These are phyloP conservation scores for Drosophila formosana DNA, from an alignment of 2,888 invertebrate genomes.

Conservation along the genomic window DNA sequence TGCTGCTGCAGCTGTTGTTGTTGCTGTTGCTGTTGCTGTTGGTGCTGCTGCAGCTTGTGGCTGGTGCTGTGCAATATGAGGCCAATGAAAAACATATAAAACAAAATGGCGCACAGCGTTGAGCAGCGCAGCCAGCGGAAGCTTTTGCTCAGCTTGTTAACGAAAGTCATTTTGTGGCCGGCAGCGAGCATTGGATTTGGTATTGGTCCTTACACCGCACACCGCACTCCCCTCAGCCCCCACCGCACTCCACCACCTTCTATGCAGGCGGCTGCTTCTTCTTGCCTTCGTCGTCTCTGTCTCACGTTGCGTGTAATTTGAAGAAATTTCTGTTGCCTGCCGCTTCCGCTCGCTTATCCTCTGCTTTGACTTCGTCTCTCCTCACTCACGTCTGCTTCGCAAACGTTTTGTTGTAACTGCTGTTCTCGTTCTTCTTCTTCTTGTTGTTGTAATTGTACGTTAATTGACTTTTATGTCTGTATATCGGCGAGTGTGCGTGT, in stretches of 20 bases:
- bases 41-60: slow-evolving; percentile 75
- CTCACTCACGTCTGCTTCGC: slow-evolving; percentile 43
- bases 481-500: neutral
- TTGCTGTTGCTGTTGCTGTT: slow-evolving; percentile 40
- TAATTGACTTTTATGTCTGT: slow-evolving; percentile 74
- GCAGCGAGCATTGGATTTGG: slow-evolving; percentile 34
- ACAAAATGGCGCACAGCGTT: slow-evolving; percentile 86
- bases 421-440: slow-evolving; percentile 41
- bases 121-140: slow-evolving; percentile 86
- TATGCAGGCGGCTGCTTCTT: neutral
- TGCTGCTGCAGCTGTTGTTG: slow-evolving; percentile 34
- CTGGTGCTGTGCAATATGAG: slow-evolving; percentile 86
- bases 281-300: slow-evolving; percentile 13
- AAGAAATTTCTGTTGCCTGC: slow-evolving; percentile 50
- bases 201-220: slow-evolving; percentile 12
- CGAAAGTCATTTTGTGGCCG: slow-evolving; percentile 79
- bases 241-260: neutral
- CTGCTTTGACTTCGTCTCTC: neutral
- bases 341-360: slow-evolving; percentile 39
- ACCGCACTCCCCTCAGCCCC: neutral
- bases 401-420: slow-evolving; percentile 47
- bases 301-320: slow-evolving; percentile 69
- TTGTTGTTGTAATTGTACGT: slow-evolving; percentile 73
- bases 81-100: slow-evolving; percentile 86
- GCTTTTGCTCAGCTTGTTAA: slow-evolving; percentile 83